Evolutionary conservation across 2,113 vertebrate genomes (phyloP).

Genomic region (Bufo bufo): DNA sequence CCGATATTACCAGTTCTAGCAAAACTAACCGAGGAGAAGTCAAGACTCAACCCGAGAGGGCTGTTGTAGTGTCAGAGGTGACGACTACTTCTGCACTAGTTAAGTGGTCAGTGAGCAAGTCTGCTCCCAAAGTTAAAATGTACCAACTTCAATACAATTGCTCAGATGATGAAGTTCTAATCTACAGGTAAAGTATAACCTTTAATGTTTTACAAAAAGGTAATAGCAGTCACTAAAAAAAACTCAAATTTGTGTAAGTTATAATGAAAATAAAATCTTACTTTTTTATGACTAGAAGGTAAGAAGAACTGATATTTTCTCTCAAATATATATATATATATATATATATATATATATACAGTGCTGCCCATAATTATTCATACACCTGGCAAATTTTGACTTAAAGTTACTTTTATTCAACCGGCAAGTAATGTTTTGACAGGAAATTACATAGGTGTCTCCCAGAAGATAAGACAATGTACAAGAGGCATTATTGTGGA

Average conservation of each 20-base stretch:
- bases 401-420: no score
- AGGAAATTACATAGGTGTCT: no score
- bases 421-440: no score
- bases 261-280: background rate
- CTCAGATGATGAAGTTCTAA: slow-evolving; percentile 95
- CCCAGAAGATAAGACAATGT: no score
- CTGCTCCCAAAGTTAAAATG: slow-evolving; percentile 94
- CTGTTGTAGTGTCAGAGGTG: slow-evolving; percentile 90
- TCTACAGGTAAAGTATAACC: slow-evolving; percentile 86
- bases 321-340: background rate
- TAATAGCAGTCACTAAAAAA: background rate
- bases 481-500: no score
- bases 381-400: no score
- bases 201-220: slow-evolving; percentile 9
- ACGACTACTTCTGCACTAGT: slow-evolving; percentile 89
- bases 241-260: background rate
- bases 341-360: no score
- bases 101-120: slow-evolving; percentile 93
- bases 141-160: slow-evolving; percentile 98
- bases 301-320: background rate
- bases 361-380: no score
- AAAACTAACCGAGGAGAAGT: slow-evolving; percentile 86
- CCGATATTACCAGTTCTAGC: slow-evolving; percentile 93
- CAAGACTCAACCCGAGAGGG: slow-evolving; percentile 82
- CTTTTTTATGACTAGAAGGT: slow-evolving; percentile 7